Evolutionary conservation across 1,140 invertebrate genomes (phyloP), one percentile per base, ranked within the genome.

Genomic region (Thalassaphorura encarpata): DNA sequence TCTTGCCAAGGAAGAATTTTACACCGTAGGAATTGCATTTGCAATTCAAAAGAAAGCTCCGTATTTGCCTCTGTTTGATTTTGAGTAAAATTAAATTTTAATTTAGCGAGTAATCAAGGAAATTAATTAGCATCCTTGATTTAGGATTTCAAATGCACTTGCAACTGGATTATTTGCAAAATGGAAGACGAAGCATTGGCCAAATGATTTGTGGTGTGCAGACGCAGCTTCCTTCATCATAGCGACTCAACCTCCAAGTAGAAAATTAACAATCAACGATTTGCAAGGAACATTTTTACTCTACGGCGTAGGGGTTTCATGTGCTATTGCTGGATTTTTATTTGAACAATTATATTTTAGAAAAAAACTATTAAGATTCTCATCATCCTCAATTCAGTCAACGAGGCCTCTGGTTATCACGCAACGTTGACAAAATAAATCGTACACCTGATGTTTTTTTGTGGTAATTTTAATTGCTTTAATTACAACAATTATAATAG

Each of bases 21-120:
- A 67, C 53, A 69, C 64, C 16, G 67, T 63, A 16, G 64, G 63
- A n/a, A 55, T 67, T 42, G 68, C 66, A 1, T 60, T 67, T 46
- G 57, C 54, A 1, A 33, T 70, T 5, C 54, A 61, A 28, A 67
- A 69, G 39, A 42, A 60, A 28, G 61, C 54, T 21, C 15, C 42
- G 0, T 55, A 61, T 16, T 52, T 65, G 11, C 45, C 46, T 27
- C 56, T 68, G 3, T 53, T 70, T 19, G 63, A 70, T 57, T 24
- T 45, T 19, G 67, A 68, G 69, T 69, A 58, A 60, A 56, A 58
- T 27, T 31, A 33, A 6, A 18, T 46, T 58, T 19, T 39, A 39
- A 46, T 15, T 27, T 24, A 31, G 28, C 27, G 36, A 27, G 4
- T n/a, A 27, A 27, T 28, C n/a, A n/a, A 33, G 23, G 27, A 36